Conservation (phyloP, 2,888 invertebrate species). For the Agrilus biguttatus region DNA sequence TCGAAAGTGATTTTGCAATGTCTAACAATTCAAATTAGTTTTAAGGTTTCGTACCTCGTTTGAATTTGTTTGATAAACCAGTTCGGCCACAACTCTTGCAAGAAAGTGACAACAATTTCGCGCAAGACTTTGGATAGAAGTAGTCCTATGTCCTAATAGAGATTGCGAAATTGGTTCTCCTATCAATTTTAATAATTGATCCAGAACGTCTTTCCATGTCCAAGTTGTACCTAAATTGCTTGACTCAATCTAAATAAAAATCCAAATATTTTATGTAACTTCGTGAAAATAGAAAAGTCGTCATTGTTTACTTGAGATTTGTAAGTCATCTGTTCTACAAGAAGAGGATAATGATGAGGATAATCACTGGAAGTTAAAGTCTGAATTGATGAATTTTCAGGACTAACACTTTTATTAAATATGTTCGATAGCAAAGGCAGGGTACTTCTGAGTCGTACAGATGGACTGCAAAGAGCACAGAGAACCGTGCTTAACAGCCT, state of each 20-base stretch:
- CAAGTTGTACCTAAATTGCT: conserved; percentile 22
- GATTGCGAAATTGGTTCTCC: conserved; percentile 56
- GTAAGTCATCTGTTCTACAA: conserved; percentile 66
- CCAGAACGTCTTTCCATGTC: conserved; percentile 54
- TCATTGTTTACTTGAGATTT: conserved; percentile 36
- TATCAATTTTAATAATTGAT: conserved; percentile 67
- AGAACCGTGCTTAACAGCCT: conserved; percentile 65
- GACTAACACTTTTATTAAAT: conserved; percentile 13
- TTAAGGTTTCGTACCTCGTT: conserved; percentile 41
- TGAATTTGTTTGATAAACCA: conserved; percentile 67
- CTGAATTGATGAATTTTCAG: conserved; percentile 34
- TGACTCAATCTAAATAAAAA: conserved; percentile 27
- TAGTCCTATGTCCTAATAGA: conserved; percentile 32
- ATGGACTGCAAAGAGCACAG: conserved; percentile 70
- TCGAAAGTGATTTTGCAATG: too few species aligned
- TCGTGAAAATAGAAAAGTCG: neutral
- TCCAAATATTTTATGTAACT: neutral
- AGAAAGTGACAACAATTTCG: conserved; percentile 59
- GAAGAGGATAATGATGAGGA: conserved; percentile 57
- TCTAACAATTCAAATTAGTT: too few species aligned
- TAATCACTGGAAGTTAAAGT: conserved; percentile 56
- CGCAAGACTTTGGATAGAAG: conserved; percentile 21
- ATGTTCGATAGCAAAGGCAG: conserved; percentile 49
- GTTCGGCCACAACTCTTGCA: conserved; percentile 74
- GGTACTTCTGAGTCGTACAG: conserved; percentile 56